A percentile compares a stretch with the other conserved stretches of the same genome.
These are phyloP conservation scores for Pardosa pseudoannulata DNA, from an alignment of 2,888 invertebrate genomes.

Conservation along the genomic window DNA sequence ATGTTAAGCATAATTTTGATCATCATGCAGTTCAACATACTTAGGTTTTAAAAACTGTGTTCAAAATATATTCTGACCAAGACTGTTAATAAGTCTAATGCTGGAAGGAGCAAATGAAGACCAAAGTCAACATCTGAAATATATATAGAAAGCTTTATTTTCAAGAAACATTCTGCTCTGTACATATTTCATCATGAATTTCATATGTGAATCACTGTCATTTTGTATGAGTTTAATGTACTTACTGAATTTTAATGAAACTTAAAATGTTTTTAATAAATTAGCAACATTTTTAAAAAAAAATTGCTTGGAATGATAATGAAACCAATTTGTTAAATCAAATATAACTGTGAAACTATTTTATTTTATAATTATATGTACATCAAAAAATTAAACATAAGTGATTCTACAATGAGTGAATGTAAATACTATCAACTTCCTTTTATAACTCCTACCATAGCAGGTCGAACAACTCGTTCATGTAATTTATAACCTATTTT, in stretches of 20 bases:
- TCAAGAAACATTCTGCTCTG: conserved; percentile 1
- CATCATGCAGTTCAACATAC: background rate
- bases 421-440: background rate
- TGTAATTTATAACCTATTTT: conserved; percentile 97
- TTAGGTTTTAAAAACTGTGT: background rate
- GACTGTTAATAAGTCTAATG: too few species aligned
- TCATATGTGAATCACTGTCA: conserved; percentile 21
- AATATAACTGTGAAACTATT: too few species aligned
- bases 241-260: conserved; percentile 14
- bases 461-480: conserved; percentile 95
- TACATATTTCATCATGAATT: conserved; percentile 3
- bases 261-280: too few species aligned
- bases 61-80: too few species aligned
- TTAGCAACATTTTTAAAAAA: too few species aligned
- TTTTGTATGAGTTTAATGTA: conserved; percentile 11
- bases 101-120: background rate
- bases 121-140: conserved; percentile 9
- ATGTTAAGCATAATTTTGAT: background rate
- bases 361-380: conserved; percentile 29
- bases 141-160: background rate
- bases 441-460: conserved; percentile 96
- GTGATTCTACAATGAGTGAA: background rate
- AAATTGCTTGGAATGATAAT: too few species aligned
- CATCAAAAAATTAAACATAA: conserved; percentile 4
- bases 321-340: too few species aligned